Evolutionary conservation across 2,113 vertebrate species (phyloP).

Genomic region (Lepus timidus): DNA sequence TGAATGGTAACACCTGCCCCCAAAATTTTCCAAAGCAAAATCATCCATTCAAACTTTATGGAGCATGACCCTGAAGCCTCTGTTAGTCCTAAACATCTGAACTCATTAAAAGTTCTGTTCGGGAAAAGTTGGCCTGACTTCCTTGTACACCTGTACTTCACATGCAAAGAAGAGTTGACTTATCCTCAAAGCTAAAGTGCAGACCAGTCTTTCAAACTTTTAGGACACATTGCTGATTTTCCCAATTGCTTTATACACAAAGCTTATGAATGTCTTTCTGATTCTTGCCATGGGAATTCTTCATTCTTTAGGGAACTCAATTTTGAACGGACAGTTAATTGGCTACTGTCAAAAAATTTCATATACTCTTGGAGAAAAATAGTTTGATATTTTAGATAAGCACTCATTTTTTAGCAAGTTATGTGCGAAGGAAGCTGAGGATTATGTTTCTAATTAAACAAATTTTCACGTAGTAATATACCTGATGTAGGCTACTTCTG

Average conservation of each 20-base stretch:
- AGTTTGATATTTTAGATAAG: neutral
- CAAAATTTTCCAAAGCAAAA: conserved; percentile 28
- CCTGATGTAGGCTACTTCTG: too few species aligned
- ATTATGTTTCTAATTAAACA: too few species aligned
- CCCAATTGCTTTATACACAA: neutral
- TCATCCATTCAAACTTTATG: neutral
- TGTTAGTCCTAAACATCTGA: neutral
- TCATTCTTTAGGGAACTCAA: neutral
- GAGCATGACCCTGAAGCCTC: neutral
- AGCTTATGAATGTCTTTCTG: neutral
- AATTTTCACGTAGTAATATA: too few species aligned
- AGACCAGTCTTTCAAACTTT: neutral
- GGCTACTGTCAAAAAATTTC: neutral
- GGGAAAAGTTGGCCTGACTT: neutral
- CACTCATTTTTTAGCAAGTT: neutral
- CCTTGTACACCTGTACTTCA: neutral
- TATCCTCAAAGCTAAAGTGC: conserved; percentile 16
- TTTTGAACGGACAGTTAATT: neutral
- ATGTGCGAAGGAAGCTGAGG: too few species aligned
- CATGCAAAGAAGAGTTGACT: neutral
- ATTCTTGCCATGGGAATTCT: conserved; percentile 14
- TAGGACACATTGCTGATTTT: neutral
- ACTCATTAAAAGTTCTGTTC: neutral
- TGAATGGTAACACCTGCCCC: neutral
- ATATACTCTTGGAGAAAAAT: conserved; percentile 1